Evolutionary conservation across 2,113 vertebrate genomes (phyloP).

Genomic region (Laticauda laticaudata): DNA sequence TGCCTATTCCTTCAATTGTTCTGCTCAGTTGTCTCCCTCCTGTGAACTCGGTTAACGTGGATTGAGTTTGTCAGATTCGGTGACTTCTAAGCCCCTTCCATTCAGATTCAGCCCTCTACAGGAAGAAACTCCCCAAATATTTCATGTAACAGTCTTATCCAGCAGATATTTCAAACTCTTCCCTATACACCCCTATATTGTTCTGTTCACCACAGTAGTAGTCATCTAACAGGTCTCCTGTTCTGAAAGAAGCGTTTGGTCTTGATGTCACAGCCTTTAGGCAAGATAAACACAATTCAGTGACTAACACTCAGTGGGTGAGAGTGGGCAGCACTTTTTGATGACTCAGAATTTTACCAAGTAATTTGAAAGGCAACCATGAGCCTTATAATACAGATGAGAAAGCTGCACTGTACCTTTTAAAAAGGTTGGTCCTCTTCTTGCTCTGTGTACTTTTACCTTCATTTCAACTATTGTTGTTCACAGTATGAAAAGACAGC

Average conservation of each 20-base stretch:
- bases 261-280: neutral
- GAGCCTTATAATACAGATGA: neutral
- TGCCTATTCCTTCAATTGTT: slow-evolving; percentile 16
- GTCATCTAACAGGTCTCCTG: neutral
- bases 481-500: neutral
- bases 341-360: neutral
- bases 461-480: neutral
- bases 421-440: neutral
- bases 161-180: accelerated
- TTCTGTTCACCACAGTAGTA: neutral
- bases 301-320: neutral
- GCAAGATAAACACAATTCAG: neutral
- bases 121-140: neutral
- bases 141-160: neutral
- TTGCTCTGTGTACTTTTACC: neutral
- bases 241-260: neutral
- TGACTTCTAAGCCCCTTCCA: slow-evolving; percentile 9
- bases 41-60: neutral
- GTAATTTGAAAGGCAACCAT: neutral
- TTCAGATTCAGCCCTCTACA: neutral
- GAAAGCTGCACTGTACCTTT: neutral
- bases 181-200: neutral
- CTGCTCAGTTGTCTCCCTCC: slow-evolving; percentile 6
- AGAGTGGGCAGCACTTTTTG: neutral
- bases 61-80: neutral